Base-by-base conservation (phyloP, 1,140 invertebrate species). In the Nylanderia fulva region DNA sequence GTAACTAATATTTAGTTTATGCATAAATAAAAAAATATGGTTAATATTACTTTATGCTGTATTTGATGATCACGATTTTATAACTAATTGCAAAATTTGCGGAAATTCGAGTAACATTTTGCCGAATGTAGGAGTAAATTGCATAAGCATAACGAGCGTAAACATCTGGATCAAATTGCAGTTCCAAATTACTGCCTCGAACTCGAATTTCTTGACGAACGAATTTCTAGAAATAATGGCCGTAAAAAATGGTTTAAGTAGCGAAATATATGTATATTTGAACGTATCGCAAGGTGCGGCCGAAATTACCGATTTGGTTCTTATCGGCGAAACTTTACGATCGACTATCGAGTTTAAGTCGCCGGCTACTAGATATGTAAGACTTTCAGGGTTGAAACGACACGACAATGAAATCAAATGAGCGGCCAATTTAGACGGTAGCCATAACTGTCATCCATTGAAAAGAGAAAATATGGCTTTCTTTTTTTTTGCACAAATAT, bases 281-380 rank as follows among this genome's bases (percentile, higher is more conserved):
- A 39, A 13, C 13, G 58, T 29, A 21, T 69, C 9, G 33, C 4
- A 58, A 18, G 8, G 6, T 56, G 39, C 36, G 24, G n/a, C 5
- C 39, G 2, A 80, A 82, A 36, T 72, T 42, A 21, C 18, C 7
- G 24, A 11, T 68, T 52, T 24, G 5, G 6, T 21, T 36, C 39
- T 36, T 76, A 42, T 84, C 58, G 21, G 36, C 29, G 39, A 75
- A 84, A 84, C 39, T 74, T 83, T 83, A 83, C 54, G 13, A 29
- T 21, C 60, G 36, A 0, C 18, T 36, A 84, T 76, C 24, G 45
- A 52, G 58, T 52, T 54, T 15, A 63, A 74, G 69, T 75, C 42
- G 13, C 21, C 52, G 18, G 64, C 36, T 75, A 42, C 36, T 11
- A 45, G 56, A 63, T 76, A 42, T n/a, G n/a, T 75, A 27, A 36